Evolutionary conservation across 2,888 invertebrate genomes (phyloP).

Genomic region (Lamellibrachia satsuma): DNA sequence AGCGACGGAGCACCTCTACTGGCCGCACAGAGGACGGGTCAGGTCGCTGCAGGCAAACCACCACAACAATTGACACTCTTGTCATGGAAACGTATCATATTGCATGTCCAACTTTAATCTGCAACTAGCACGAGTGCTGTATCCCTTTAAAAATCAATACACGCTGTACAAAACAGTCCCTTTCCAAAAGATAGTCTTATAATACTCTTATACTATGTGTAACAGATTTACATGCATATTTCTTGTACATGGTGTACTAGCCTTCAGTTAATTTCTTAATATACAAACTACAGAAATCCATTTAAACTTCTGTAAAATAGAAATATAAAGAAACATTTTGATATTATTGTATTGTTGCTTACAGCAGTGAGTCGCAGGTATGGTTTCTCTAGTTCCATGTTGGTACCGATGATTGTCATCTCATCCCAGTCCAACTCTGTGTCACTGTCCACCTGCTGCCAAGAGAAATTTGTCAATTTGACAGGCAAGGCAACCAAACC

Average conservation of each 20-base stretch:
- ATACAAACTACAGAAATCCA: neutral
- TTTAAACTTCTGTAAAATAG: neutral
- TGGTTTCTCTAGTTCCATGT: constrained; percentile 92
- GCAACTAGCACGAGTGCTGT: neutral
- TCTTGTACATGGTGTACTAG: neutral
- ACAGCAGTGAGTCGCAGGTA: constrained; percentile 87
- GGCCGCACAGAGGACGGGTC: constrained; percentile 78
- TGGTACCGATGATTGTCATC: constrained; percentile 90
- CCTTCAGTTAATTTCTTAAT: neutral
- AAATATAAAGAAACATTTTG: neutral
- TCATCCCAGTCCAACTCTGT: constrained; percentile 81
- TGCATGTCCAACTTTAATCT: neutral
- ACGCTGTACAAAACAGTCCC: neutral
- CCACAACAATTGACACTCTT: neutral
- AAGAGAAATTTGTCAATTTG: no score
- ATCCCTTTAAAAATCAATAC: neutral
- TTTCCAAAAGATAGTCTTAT: neutral
- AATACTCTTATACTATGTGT: neutral
- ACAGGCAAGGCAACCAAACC: no score
- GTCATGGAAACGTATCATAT: neutral
- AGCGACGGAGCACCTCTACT: constrained; percentile 81
- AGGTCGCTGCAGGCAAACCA: constrained; percentile 76
- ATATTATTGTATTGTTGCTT: constrained; percentile 38
- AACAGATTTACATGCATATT: neutral
- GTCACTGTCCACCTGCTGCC: constrained; percentile 8